phyloP scores from a whole-genome alignment of 2,888 invertebrate species.

The Sinhomidia bicolor region DNA sequence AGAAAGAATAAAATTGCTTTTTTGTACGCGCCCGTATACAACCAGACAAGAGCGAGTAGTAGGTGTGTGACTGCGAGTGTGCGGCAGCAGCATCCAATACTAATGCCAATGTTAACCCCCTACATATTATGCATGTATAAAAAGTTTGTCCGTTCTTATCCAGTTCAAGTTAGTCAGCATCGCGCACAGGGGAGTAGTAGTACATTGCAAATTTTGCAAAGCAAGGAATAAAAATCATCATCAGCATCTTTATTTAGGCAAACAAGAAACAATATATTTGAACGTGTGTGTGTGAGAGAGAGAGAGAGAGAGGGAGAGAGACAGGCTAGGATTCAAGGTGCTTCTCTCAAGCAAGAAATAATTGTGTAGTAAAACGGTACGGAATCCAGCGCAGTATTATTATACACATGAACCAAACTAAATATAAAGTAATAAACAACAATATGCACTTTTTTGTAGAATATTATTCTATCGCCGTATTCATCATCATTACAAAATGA shows the following conservation, averaged over 20 bases:
- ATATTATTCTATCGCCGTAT: not conserved
- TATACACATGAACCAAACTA: not conserved
- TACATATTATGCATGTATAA: not conserved
- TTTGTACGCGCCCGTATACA: not conserved
- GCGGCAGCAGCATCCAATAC: not conserved
- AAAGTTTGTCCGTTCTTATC: slow-evolving; percentile 14
- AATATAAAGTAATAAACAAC: not conserved
- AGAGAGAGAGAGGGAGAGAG: too few species aligned
- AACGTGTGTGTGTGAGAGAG: too few species aligned
- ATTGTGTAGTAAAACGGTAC: not conserved
- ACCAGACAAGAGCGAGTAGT: slow-evolving; percentile 7
- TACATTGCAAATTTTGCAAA: too few species aligned
- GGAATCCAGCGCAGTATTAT: not conserved
- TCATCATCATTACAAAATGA: not conserved
- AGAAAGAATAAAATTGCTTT: slow-evolving; percentile 20
- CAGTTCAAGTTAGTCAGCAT: not conserved
- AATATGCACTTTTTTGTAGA: not conserved
- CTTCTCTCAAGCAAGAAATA: not conserved
- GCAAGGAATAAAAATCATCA: not conserved
- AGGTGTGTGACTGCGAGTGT: not conserved
- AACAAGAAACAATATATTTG: not conserved
- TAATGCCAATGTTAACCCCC: slow-evolving; percentile 4
- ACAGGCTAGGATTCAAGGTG: not conserved
- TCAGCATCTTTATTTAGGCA: not conserved
- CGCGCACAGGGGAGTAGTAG: too few species aligned